A percentile compares a stretch with the other conserved stretches of the same genome.
phyloP scores from a whole-genome alignment of 2,797 vertebrate genomes.

The Rachycentron canadum region DNA sequence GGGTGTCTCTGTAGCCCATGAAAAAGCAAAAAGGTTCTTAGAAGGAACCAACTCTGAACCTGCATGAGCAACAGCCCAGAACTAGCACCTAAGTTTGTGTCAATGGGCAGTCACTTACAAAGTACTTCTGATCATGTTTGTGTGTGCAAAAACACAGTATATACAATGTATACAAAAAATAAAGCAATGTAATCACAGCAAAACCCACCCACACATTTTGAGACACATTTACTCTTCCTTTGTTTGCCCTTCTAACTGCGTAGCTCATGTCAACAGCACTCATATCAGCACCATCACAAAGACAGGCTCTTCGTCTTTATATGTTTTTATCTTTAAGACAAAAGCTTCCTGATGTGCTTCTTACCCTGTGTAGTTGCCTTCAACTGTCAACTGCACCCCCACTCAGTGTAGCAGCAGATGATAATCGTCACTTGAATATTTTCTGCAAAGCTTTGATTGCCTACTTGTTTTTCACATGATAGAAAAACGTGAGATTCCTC shows the following conservation, averaged over 20 bases:
- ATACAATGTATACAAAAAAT: background rate
- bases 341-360: conserved; percentile 65
- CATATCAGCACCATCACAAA: conserved; percentile 44
- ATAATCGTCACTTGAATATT: conserved; percentile 58
- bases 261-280: conserved; percentile 49
- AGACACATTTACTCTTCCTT: conserved; percentile 13
- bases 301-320: conserved; percentile 55
- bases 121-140: conserved; percentile 17
- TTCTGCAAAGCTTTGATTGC: conserved; percentile 60
- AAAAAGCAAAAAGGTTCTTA: background rate
- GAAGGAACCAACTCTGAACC: background rate
- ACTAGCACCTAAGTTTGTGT: background rate
- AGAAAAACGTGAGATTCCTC: conserved; percentile 41
- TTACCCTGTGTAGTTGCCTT: conserved; percentile 55
- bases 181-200: conserved; percentile 23
- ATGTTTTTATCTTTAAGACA: conserved; percentile 69
- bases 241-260: conserved; percentile 18
- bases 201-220: conserved; percentile 17
- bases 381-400: conserved; percentile 64
- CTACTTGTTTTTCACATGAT: conserved; percentile 52
- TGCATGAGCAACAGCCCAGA: background rate
- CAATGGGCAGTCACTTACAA: background rate
- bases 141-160: conserved; percentile 4
- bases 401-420: conserved; percentile 24
- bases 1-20: background rate